Base-by-base conservation (phyloP, 2,888 invertebrate genomes). In the Andrena minutula region DNA sequence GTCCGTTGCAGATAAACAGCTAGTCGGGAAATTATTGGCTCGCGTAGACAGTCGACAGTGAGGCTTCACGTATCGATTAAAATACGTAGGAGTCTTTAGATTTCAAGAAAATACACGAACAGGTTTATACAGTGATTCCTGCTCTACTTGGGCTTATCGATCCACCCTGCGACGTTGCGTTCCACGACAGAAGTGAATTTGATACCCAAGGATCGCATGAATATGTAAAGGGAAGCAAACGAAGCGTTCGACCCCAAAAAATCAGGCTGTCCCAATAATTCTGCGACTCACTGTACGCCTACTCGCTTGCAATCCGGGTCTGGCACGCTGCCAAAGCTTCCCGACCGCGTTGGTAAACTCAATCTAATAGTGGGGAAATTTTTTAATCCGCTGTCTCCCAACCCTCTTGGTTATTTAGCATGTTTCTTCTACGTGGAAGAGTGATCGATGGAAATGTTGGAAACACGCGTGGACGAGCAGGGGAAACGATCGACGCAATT, bases 221-320 rank as follows among this genome's bases (percentile, higher is more conserved):
- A 23, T 56, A 56, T 23, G 23, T 26, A 56, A 23, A 56, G 3
- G 20, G 23, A 12, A 10, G 26, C 12, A 56, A 56, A 56, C 56
- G 56, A 56, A 26, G 23, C 56, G 10, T 56, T 23, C 23, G 7
- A 41, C 41, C 41, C 41, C 41, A 41, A 41, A 41, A 41, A 41
- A 41, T 41, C 41, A 1, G 26, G 10, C 56, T 10, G 26, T 56
- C 23, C 56, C 56, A 56, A 56, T 56, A 56, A 56, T 56, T 56
- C 23, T 26, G 23, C 23, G 56, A 26, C 56, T 56, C 23, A 23
- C 56, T 56, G 23, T 49, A 66, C 28, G 30, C 63, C 63, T 32
- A 10, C 12, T 23, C 16, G 51, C 56, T 71, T 30, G 20, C 69
- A 51, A 53, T 73, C 35, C 41, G 16, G 35, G 26, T 41, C 32